Conservation (phyloP, 2,888 invertebrate genomes). For the Gari tellinella region DNA sequence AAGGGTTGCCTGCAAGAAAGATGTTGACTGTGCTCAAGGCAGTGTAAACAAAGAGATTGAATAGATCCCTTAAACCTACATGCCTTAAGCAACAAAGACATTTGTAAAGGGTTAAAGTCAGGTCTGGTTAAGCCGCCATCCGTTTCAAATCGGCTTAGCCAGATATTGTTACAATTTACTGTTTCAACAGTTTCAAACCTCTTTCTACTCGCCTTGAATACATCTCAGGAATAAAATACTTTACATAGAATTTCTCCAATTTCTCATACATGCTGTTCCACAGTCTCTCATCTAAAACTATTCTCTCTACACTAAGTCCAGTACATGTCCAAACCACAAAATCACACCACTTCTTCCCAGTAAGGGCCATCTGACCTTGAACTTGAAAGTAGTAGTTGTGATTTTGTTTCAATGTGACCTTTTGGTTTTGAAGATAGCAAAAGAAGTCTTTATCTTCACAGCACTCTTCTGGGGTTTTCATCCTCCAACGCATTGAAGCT, state of each 20-base stretch:
- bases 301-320: background rate
- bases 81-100: too few species aligned
- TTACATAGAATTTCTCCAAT: background rate
- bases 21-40: too few species aligned
- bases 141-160: too few species aligned
- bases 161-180: too few species aligned
- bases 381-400: slow-evolving; percentile 1
- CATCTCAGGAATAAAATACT: background rate
- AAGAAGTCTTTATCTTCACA: background rate
- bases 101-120: too few species aligned
- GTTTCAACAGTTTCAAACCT: background rate
- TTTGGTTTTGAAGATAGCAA: background rate
- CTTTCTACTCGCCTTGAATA: background rate
- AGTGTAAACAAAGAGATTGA: too few species aligned
- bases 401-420: background rate
- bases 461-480: background rate
- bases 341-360: slow-evolving; percentile 1
- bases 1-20: too few species aligned
- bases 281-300: background rate
- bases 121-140: too few species aligned
- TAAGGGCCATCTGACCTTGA: background rate
- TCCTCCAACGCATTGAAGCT: background rate
- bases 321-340: slow-evolving; percentile 7
- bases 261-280: background rate
- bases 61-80: too few species aligned